Conservation (phyloP, 1,140 invertebrate genomes). For the Drepana arcuata region DNA sequence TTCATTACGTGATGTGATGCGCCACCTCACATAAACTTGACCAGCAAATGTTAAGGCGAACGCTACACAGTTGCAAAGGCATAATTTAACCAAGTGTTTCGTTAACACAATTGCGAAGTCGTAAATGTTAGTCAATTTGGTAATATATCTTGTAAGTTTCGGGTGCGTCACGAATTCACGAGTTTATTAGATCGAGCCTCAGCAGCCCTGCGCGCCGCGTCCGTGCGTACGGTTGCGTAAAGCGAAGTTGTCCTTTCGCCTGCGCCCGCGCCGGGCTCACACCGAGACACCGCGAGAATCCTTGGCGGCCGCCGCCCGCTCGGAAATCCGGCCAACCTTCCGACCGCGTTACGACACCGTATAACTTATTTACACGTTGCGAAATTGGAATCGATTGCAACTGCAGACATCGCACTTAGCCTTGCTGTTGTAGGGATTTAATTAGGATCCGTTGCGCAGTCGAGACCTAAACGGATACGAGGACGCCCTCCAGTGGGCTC, state of each 20-base stretch:
- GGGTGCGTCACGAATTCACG: slow-evolving; percentile 22
- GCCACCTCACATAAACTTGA: slow-evolving; percentile 28
- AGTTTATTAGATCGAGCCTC: slow-evolving; percentile 8
- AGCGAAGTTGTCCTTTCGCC: slow-evolving; percentile 52
- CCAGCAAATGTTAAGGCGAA: slow-evolving; percentile 29
- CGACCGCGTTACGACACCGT: slow-evolving; percentile 64
- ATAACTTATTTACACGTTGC: slow-evolving; percentile 68
- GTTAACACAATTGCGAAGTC: slow-evolving; percentile 37
- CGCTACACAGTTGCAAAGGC: slow-evolving; percentile 24
- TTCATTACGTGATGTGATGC: neutral
- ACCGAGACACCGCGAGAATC: slow-evolving; percentile 54
- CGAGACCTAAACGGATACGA: slow-evolving; percentile 61
- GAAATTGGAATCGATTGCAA: slow-evolving; percentile 69
- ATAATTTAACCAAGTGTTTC: slow-evolving; percentile 34
- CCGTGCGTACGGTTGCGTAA: slow-evolving; percentile 33
- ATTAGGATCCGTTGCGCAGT: slow-evolving; percentile 66
- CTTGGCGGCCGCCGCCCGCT: slow-evolving; percentile 63
- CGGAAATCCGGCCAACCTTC: slow-evolving; percentile 72
- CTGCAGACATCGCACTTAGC: slow-evolving; percentile 67
- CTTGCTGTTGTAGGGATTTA: slow-evolving; percentile 65
- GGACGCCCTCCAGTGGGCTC: slow-evolving; percentile 46
- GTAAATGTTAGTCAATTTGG: slow-evolving; percentile 37
- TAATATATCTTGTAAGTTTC: slow-evolving; percentile 25
- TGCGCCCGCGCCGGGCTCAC: slow-evolving; percentile 21
- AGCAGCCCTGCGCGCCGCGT: slow-evolving; percentile 11